Conservation (phyloP, 2,797 vertebrate genomes). For the Nyctalus aviator region DNA sequence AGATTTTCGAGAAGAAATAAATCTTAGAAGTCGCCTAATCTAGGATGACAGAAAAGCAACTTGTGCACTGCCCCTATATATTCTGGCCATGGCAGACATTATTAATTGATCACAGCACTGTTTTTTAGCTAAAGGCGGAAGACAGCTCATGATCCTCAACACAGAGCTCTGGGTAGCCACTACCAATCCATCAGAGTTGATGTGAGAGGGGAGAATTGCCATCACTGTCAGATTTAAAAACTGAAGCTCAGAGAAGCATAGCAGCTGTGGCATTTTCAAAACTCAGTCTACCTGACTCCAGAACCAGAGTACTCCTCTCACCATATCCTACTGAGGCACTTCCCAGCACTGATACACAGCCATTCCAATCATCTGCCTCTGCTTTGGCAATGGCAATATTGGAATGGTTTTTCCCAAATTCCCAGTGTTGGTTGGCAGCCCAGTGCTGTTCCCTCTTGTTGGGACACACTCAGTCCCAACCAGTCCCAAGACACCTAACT, state of each 20-base stretch:
- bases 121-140: neutral
- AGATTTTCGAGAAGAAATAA: constrained; percentile 36
- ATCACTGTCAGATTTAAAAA: neutral
- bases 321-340: neutral
- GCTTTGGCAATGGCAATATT: neutral
- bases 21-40: neutral
- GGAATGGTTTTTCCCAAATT: neutral
- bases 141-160: neutral
- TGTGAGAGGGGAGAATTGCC: neutral
- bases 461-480: neutral
- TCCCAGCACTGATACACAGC: neutral
- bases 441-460: neutral
- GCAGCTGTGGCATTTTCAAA: neutral
- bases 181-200: neutral
- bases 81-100: neutral
- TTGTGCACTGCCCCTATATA: neutral
- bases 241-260: neutral
- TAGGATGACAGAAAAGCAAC: neutral
- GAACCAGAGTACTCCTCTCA: neutral
- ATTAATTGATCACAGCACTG: neutral
- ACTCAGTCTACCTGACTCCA: neutral
- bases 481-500: neutral
- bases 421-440: neutral
- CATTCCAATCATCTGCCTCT: neutral
- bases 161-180: neutral